Evolutionary conservation across 2,797 vertebrate genomes (phyloP).

Genomic region (Microchirus variegatus): DNA sequence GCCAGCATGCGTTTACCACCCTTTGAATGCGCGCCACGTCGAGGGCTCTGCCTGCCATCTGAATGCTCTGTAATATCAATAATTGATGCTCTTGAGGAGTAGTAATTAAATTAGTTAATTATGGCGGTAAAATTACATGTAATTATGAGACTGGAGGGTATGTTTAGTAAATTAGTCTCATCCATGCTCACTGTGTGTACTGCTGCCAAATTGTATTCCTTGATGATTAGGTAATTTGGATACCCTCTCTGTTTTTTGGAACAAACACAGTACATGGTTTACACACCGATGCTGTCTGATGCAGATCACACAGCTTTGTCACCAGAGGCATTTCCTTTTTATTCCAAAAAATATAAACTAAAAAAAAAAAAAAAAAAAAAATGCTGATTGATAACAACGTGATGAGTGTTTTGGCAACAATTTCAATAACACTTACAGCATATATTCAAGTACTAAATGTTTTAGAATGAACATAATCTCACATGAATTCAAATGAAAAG

Average conservation of each 20-base stretch:
- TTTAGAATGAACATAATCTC: background rate
- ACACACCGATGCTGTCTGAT: slow-evolving; percentile 82
- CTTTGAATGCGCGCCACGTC: slow-evolving; percentile 94
- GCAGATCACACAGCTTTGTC: slow-evolving; percentile 49
- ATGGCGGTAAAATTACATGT: slow-evolving; percentile 99
- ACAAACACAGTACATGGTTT: slow-evolving; percentile 89
- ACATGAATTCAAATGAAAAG: background rate
- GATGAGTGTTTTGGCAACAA: slow-evolving; percentile 41
- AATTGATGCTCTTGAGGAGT: slow-evolving; percentile 99
- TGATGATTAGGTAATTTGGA: slow-evolving; percentile 99
- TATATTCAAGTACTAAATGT: background rate
- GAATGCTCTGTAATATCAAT: slow-evolving; percentile 99
- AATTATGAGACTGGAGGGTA: slow-evolving; percentile 99
- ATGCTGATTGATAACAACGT: slow-evolving; percentile 26
- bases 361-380: slow-evolving; percentile 28
- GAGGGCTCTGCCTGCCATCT: slow-evolving; percentile 93
- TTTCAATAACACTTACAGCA: background rate
- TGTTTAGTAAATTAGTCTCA: slow-evolving; percentile 99
- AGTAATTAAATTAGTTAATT: slow-evolving; percentile 99
- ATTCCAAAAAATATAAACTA: too few species aligned
- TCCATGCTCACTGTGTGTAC: slow-evolving; percentile 98
- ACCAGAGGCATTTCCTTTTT: slow-evolving; percentile 42
- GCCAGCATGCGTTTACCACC: slow-evolving; percentile 93
- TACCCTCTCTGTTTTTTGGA: slow-evolving; percentile 91
- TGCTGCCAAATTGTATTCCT: slow-evolving; percentile 99